Evolutionary conservation across 2,888 invertebrate genomes (phyloP), one percentile per base, ranked within the genome.

Genomic region (Thera britannica): DNA sequence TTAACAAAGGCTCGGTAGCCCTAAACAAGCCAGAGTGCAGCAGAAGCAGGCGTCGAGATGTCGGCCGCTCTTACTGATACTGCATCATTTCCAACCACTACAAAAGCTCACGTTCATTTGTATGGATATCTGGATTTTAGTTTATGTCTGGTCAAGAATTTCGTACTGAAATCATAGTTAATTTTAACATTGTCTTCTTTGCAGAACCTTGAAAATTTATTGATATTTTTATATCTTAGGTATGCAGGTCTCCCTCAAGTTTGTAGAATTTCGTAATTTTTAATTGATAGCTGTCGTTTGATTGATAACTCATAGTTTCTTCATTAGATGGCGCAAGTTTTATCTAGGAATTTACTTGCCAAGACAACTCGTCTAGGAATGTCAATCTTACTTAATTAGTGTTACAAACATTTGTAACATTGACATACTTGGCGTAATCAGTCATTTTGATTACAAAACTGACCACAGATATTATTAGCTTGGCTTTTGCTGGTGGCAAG

Each of bases 401-500:
- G 62, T 68, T 65, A 71, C 72, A 71, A 71, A 74, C 67, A 72
- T 71, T 69, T 61, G 68, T 72, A 72, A 74, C 75, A 75, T 75
- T 74, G 74, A 74, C 75, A 74, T 62, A 68, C 68, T 65, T 62
- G 58, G 55, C 51, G 63, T 63, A 68, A 70, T 72, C 70, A 56
- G 49, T 54, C 65, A 51, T 55, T 70, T 67, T 68, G 58, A 67
- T 75, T 75, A 75, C 69, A 63, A 73, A 75, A 71, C 66, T 62
- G 63, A 62, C 66, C 66, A 68, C 70, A 62, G 60, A 70, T 72
- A 61, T 68, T 68, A 71, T 68, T 68, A 71, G 62, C 49, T 48
- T 48, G 62, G 60, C 66, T 66, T 66, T 65, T 59, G 62, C 59
- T 60, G 12, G 52, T 46, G 58, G 72, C 90, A 88, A 91, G 90